phyloP scores from a whole-genome alignment of 2,888 invertebrate species.

The Encarsia formosa region DNA sequence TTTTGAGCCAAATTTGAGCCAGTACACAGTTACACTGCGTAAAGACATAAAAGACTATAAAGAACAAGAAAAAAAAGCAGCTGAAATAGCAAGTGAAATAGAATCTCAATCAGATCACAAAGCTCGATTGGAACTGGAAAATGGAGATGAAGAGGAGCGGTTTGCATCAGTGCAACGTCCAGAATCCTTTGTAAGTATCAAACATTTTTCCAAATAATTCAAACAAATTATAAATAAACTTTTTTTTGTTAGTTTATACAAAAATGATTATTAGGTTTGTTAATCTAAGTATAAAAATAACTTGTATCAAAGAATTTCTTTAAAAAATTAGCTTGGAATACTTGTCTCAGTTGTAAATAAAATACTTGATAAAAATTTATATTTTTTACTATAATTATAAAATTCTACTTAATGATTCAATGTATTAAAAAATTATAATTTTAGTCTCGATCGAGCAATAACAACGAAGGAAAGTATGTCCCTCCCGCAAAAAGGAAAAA shows the following conservation, averaged over 20 bases:
- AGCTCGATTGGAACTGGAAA: conserved; percentile 80
- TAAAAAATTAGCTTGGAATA: too few species aligned
- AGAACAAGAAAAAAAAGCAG: conserved; percentile 81
- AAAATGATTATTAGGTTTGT: too few species aligned
- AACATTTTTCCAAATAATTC: neutral
- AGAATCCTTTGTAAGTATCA: conserved; percentile 11
- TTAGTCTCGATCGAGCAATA: conserved; percentile 42
- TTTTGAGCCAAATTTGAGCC: conserved; percentile 85
- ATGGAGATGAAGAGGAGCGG: conserved; percentile 85
- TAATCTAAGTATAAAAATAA: too few species aligned
- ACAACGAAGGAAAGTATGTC: conserved; percentile 64
- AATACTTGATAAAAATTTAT: too few species aligned
- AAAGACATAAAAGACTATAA: conserved; percentile 84
- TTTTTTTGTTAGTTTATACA: too few species aligned
- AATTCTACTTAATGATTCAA: too few species aligned
- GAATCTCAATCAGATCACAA: conserved; percentile 81
- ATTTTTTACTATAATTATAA: too few species aligned
- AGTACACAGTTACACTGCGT: conserved; percentile 84
- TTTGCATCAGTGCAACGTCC: conserved; percentile 78
- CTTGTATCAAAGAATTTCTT: too few species aligned
- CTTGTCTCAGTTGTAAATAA: too few species aligned
- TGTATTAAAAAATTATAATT: conserved; percentile 17
- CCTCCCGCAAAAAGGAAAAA: conserved; percentile 77
- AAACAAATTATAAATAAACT: too few species aligned
- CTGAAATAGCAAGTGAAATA: conserved; percentile 88